Conservation (phyloP, 2,888 invertebrate species). For the Sclerodermus sp. region DNA sequence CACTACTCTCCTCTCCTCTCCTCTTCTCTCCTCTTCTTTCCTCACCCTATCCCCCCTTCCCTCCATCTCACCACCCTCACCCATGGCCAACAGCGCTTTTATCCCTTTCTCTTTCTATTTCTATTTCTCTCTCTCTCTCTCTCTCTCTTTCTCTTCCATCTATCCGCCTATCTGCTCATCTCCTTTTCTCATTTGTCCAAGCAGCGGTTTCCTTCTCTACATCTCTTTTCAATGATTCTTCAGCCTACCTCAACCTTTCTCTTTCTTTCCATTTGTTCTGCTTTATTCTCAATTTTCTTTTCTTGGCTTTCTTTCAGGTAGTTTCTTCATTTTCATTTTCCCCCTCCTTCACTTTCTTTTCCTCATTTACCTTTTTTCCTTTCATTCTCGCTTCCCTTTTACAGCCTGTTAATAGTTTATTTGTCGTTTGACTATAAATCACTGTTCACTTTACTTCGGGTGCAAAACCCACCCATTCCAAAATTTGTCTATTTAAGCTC, state of each 20-base stretch:
- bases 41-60: too few species aligned
- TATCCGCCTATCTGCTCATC: slow-evolving; percentile 3
- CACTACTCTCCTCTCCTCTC: neutral
- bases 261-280: slow-evolving; percentile 8
- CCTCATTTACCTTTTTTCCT: too few species aligned
- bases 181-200: neutral
- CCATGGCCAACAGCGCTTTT: slow-evolving; percentile 19
- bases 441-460: too few species aligned
- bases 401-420: too few species aligned
- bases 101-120: slow-evolving; percentile 26
- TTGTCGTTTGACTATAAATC: too few species aligned
- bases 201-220: neutral
- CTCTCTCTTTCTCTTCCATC: slow-evolving; percentile 31
- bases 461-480: too few species aligned
- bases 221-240: slow-evolving; percentile 8
- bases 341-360: slow-evolving; percentile 16
- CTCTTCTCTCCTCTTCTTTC: neutral
- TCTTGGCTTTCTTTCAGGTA: too few species aligned
- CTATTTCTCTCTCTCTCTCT: too few species aligned
- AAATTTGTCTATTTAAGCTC: too few species aligned
- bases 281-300: slow-evolving; percentile 15
- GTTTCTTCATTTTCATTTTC: slow-evolving; percentile 11
- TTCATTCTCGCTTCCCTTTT: too few species aligned
- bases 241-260: slow-evolving; percentile 1
- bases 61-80: too few species aligned